These are phyloP conservation scores for Sinocyclocheilus grahami DNA, from an alignment of 2,113 vertebrate species.

Conservation along the genomic window DNA sequence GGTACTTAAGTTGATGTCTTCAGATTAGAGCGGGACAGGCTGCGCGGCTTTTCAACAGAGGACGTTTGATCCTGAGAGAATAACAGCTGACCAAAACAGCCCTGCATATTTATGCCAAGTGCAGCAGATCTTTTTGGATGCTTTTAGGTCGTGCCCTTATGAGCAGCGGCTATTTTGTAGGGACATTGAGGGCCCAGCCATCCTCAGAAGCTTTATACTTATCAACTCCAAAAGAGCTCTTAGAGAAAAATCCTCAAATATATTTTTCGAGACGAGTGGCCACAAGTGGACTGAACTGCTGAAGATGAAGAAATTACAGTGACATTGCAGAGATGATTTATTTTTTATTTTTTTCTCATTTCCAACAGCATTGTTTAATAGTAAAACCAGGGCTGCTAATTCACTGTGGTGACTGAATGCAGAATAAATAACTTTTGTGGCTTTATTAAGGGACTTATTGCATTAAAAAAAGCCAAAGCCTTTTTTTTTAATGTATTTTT, in stretches of 20 bases:
- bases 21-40: slow-evolving; percentile 29
- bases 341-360: background rate
- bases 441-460: too few species aligned
- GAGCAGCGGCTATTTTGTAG: slow-evolving; percentile 51
- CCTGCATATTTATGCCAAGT: slow-evolving; percentile 19
- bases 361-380: background rate
- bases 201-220: slow-evolving; percentile 41
- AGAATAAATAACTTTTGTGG: background rate
- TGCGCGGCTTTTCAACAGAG: slow-evolving; percentile 20
- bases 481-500: too few species aligned
- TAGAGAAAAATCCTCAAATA: slow-evolving; percentile 44
- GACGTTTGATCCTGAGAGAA: slow-evolving; percentile 44
- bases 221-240: slow-evolving; percentile 51
- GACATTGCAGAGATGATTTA: background rate
- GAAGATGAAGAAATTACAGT: slow-evolving; percentile 13
- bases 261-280: slow-evolving; percentile 45
- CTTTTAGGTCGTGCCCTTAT: slow-evolving; percentile 48
- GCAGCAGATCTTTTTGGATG: slow-evolving; percentile 25
- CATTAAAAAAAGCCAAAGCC: too few species aligned
- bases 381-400: background rate
- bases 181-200: slow-evolving; percentile 36
- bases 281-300: slow-evolving; percentile 40
- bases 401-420: background rate
- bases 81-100: slow-evolving; percentile 31
- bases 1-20: slow-evolving; percentile 48